Evolutionary conservation across 2,797 vertebrate species (phyloP), one percentile per base, ranked within the genome.

Genomic region (Spinus olivaceus): DNA sequence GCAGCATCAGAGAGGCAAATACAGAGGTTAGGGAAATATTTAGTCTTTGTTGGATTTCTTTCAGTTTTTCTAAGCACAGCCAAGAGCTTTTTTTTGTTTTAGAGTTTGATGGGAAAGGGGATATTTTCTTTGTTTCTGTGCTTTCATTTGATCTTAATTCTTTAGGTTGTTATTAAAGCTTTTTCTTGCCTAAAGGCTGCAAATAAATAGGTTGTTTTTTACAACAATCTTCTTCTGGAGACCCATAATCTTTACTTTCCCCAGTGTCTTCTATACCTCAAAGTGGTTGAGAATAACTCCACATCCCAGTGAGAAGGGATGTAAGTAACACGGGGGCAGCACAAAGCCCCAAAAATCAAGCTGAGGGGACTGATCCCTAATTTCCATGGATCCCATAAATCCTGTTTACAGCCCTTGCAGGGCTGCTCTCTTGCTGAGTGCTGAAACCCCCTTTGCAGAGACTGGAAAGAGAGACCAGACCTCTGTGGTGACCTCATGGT

Each of bases 301-400:
- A 14, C 1, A 0, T 20, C 20, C 61, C 12, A 59, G 33, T 27
- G 37, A 76, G 70, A 42, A 63, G 35, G 32, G 28, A 7, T 86
- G 32, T 27, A 7, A 81, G 28, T 84, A 66, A 46, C 4, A 2
- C 37, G 59, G 22, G 35, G 39, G 8, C 23, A 67, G 23, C 37
- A 12, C 14, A 30, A 33, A 44, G 60, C 39, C 46, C 25, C 57
- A 10, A 0, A 56, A 86, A 19, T 30, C 28, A 14, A 4, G 1
- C 13, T 1, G 11, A 3, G 5, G 14, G 30, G 6, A 8, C 11
- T 14, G n/a, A 14, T 74, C 8, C n/a, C 7, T 53, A 1, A 22
- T 74, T 87, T n/a, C 79, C 49, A 5, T 10, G 14, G 53, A 3
- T 61, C 10, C 37, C 10, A 27, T 12, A 19, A 42, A 46, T 71